Evolutionary conservation across 1,140 invertebrate species (phyloP).

Genomic region (Capitella teleta): DNA sequence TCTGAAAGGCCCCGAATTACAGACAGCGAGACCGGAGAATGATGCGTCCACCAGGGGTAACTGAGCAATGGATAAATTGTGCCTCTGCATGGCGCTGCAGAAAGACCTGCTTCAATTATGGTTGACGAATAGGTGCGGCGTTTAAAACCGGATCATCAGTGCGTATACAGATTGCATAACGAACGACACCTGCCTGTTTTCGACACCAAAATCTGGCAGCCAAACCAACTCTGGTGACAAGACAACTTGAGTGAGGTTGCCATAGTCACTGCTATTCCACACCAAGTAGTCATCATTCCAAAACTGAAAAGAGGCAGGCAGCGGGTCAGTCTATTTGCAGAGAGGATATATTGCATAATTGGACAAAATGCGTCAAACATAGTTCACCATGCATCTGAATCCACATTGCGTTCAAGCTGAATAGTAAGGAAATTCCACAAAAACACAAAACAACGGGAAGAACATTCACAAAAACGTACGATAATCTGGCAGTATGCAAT

Average conservation of each 20-base stretch:
- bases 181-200: conserved; percentile 9
- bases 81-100: too few species aligned
- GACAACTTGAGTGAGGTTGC: conserved; percentile 2
- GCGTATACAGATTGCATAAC: too few species aligned
- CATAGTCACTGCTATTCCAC: conserved; percentile 1
- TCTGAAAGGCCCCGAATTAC: too few species aligned
- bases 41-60: too few species aligned
- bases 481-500: background rate
- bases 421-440: background rate
- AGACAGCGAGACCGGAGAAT: too few species aligned
- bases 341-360: background rate
- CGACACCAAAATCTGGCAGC: conserved; percentile 8
- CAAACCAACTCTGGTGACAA: conserved; percentile 7
- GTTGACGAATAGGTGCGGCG: too few species aligned
- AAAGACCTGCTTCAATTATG: too few species aligned
- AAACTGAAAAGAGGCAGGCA: conserved; percentile 2
- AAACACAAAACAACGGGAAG: background rate
- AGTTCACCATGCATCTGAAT: background rate
- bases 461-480: background rate
- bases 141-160: too few species aligned
- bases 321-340: background rate
- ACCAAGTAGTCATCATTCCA: conserved; percentile 7
- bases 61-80: too few species aligned
- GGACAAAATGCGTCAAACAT: background rate
- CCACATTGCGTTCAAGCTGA: background rate